A percentile compares a stretch with the other conserved stretches of the same genome.
Evolutionary conservation across 2,113 vertebrate species (phyloP).

Genomic region (Pseudorasbora parva): DNA sequence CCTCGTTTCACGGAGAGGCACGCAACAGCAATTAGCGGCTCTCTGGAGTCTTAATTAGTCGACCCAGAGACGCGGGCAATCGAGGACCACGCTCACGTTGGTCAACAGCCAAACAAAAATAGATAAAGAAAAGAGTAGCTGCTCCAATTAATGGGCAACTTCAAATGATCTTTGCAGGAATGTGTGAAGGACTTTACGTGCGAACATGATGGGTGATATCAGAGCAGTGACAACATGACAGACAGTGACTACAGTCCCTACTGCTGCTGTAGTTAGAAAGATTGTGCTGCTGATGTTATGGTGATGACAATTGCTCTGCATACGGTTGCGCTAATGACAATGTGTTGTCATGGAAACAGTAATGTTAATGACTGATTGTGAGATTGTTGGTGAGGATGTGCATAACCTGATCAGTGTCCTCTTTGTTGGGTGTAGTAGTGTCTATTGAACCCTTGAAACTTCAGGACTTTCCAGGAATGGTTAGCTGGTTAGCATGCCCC

Average conservation of each 20-base stretch:
- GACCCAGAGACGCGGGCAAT: slow-evolving; percentile 74
- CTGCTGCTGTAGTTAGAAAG: neutral
- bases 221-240: neutral
- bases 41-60: slow-evolving; percentile 84
- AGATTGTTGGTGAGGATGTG: neutral
- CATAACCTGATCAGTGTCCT: neutral
- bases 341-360: slow-evolving; percentile 38
- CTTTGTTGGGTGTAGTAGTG: neutral
- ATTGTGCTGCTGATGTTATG: neutral
- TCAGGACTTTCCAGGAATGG: neutral
- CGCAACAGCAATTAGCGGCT: slow-evolving; percentile 77
- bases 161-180: slow-evolving; percentile 69
- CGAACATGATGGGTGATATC: slow-evolving; percentile 7
- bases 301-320: slow-evolving; percentile 7
- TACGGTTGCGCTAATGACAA: slow-evolving; percentile 7
- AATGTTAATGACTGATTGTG: slow-evolving; percentile 40
- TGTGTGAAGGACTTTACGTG: slow-evolving; percentile 35
- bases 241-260: neutral
- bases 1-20: slow-evolving; percentile 73
- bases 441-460: neutral
- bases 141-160: slow-evolving; percentile 77
- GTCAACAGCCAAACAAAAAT: slow-evolving; percentile 81
- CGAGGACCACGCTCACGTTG: slow-evolving; percentile 74
- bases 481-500: neutral
- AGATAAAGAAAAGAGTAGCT: slow-evolving; percentile 68